Conservation (phyloP, 2,113 vertebrate species). For the Pomatorhinus ruficollis region DNA sequence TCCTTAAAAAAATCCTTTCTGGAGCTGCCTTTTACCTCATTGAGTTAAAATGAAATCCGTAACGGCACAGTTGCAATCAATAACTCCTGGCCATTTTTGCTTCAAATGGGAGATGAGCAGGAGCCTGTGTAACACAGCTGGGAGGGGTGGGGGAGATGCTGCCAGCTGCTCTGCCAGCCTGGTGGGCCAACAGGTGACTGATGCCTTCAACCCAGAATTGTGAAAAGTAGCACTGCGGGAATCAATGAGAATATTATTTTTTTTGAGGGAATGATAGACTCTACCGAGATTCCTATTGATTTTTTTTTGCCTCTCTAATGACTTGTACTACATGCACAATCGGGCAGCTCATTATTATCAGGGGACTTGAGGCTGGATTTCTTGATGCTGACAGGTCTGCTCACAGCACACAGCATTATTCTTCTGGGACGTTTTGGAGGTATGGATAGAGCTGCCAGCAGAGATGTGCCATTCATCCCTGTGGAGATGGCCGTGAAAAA, state of each 20-base stretch:
- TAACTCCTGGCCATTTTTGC: slow-evolving; percentile 11
- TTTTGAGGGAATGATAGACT: slow-evolving; percentile 44
- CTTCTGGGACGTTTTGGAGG: background rate
- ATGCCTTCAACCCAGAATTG: background rate
- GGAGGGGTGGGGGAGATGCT: background rate
- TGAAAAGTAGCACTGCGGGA: slow-evolving; percentile 9
- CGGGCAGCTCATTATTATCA: slow-evolving; percentile 39
- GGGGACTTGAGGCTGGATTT: slow-evolving; percentile 20
- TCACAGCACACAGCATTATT: background rate
- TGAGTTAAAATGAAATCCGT: background rate
- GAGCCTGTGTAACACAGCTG: background rate
- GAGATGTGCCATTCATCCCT: background rate
- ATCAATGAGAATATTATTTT: slow-evolving; percentile 61
- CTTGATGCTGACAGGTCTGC: background rate
- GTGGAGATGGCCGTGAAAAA: background rate
- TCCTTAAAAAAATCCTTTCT: background rate
- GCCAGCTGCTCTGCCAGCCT: slow-evolving; percentile 6
- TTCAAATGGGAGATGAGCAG: background rate
- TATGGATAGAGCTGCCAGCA: background rate
- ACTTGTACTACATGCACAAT: slow-evolving; percentile 59
- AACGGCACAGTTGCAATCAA: background rate
- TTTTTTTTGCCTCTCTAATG: slow-evolving; percentile 56
- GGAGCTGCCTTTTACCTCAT: background rate
- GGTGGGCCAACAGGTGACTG: slow-evolving; percentile 38
- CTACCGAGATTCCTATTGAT: slow-evolving; percentile 24